These are phyloP conservation scores for Pocota personata DNA, from an alignment of 2,888 invertebrate species.

Conservation along the genomic window DNA sequence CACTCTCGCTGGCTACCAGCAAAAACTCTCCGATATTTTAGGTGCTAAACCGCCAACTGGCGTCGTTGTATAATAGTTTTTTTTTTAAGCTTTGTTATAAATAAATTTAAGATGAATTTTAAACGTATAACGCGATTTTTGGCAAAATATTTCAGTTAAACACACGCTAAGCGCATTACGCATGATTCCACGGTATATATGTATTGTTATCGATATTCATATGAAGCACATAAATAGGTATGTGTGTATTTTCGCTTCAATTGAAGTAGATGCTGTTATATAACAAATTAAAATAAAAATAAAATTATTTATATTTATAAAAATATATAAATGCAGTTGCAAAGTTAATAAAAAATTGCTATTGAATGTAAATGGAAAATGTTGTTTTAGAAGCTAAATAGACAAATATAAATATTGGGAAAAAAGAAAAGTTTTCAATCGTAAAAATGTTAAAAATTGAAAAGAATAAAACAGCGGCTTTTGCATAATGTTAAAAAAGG, in stretches of 20 bases:
- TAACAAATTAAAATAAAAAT: conserved; percentile 32
- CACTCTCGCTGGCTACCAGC: conserved; percentile 87
- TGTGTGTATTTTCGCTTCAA: conserved; percentile 46
- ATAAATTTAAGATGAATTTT: conserved; percentile 46
- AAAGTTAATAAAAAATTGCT: conserved; percentile 45
- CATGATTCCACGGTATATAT: conserved; percentile 48
- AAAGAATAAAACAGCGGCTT: no score
- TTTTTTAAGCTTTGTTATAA: conserved; percentile 58
- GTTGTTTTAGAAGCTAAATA: neutral
- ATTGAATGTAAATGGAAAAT: neutral
- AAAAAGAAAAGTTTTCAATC: no score
- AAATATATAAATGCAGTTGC: conserved; percentile 62
- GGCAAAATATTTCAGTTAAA: conserved; percentile 15
- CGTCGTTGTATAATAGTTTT: conserved; percentile 86
- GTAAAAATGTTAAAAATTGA: no score
- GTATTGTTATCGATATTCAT: conserved; percentile 55
- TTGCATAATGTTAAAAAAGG: no score
- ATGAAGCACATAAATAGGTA: conserved; percentile 24
- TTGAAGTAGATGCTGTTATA: conserved; percentile 58
- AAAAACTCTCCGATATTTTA: conserved; percentile 92
- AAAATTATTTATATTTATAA: conserved; percentile 66
- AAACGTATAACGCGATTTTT: conserved; percentile 31
- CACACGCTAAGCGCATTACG: conserved; percentile 51
- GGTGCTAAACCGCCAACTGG: conserved; percentile 88
- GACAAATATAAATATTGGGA: no score